Base-by-base conservation (phyloP, 2,888 invertebrate genomes). In the Mesoligia furuncula region DNA sequence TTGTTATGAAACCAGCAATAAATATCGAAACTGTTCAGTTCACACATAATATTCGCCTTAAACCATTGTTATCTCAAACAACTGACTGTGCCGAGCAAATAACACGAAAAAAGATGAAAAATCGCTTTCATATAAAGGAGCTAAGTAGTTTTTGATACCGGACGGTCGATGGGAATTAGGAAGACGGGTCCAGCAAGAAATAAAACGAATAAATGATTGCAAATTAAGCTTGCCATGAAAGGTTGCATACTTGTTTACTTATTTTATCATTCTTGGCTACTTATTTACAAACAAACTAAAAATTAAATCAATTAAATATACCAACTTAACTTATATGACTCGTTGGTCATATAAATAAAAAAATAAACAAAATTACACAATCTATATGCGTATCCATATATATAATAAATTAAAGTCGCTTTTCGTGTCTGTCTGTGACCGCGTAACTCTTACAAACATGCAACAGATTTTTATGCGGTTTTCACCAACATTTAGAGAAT, bases 121-220 rank as follows among this genome's bases (percentile, higher is more conserved):
- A 90, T 90, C 83, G 86, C 83, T 90, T 90, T 87, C 85, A 77
- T 82, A 90, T 87, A 88, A 86, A 86, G 83, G 78, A 85, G 84
- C 89, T 90, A 90, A 90, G 90, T 89, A 88, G 87, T 90, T 90
- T 90, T 90, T 90, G 90, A 90, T 90, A 88, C 80, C 75, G 77
- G 79, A 75, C 75, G 83, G 70, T 78, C 83, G 85, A 88, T 81
- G 83, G 79, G 83, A 89, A 88, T 90, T 89, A 89, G 84, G 83
- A 87, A 83, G 81, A 79, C 69, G 45, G 27, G 27, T 31, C 57
- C 75, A 68, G 54, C 48, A 82, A 86, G 86, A 88, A 82, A 85
- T 85, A 83, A 87, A 83, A 79, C 61, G 51, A 81, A 77, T 31
- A 71, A 81, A 77, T 67, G 36, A 71, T 76, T 74, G 59, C 72